A percentile compares a stretch with the other conserved stretches of the same genome.
Conservation (phyloP, 2,888 invertebrate species). For the Scrobipalpa atriplicella region DNA sequence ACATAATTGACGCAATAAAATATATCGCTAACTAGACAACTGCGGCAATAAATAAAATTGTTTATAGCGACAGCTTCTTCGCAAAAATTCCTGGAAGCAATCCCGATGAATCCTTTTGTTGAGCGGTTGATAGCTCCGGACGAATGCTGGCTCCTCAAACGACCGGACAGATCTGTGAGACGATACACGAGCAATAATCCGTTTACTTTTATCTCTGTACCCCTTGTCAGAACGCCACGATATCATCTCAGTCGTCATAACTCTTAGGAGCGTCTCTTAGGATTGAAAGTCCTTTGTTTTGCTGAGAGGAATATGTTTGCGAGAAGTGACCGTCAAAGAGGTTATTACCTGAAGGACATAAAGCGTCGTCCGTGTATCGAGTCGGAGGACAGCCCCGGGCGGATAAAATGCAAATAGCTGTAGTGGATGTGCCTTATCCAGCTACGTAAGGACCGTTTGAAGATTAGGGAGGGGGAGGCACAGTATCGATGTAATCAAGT, state of each 20-base stretch:
- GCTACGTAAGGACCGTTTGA: constrained; percentile 45
- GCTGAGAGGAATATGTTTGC: constrained; percentile 32
- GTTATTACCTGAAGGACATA: constrained; percentile 81
- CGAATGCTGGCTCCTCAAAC: constrained; percentile 45
- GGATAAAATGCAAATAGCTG: constrained; percentile 78
- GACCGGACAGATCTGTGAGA: constrained; percentile 61
- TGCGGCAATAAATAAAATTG: constrained; percentile 19
- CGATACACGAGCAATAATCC: constrained; percentile 77
- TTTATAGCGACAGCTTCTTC: constrained; percentile 21
- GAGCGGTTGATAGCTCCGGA: constrained; percentile 21
- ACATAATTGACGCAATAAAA: constrained; percentile 25
- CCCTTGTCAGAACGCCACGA: constrained; percentile 60
- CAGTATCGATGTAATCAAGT: constrained; percentile 30
- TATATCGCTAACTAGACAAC: constrained; percentile 22
- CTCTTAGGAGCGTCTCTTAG: constrained; percentile 38
- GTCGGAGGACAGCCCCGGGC: constrained; percentile 55
- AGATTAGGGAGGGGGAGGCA: constrained; percentile 38
- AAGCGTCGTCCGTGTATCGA: constrained; percentile 44
- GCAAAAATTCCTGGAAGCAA: constrained; percentile 23
- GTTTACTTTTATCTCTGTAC: constrained; percentile 78
- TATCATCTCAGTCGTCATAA: constrained; percentile 31
- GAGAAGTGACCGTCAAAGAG: constrained; percentile 72
- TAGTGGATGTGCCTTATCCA: constrained; percentile 55
- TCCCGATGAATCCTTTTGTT: constrained; percentile 24
- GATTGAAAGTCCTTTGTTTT: constrained; percentile 33